A percentile compares a stretch with the other conserved stretches of the same genome.
These are phyloP conservation scores for Bradypodion pumilum DNA, from an alignment of 2,797 vertebrate genomes.

Conservation along the genomic window DNA sequence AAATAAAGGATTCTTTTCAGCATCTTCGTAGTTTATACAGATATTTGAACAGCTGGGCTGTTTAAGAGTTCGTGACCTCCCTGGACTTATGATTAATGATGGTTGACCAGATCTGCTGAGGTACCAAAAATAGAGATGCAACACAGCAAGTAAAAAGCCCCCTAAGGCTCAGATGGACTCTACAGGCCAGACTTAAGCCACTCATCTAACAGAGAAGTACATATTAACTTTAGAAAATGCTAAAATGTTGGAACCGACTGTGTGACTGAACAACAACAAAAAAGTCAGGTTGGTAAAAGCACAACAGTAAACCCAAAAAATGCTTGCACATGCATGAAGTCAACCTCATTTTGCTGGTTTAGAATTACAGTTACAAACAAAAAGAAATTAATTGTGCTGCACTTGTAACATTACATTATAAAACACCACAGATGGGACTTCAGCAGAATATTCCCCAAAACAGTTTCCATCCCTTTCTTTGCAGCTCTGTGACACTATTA, in stretches of 20 bases:
- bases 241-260: neutral
- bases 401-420: neutral
- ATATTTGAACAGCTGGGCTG: constrained; percentile 37
- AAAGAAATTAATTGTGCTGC: neutral
- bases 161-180: constrained; percentile 3
- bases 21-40: neutral
- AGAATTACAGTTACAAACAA: neutral
- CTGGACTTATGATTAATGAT: constrained; percentile 45
- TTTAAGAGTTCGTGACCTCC: constrained; percentile 25
- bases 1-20: constrained; percentile 1
- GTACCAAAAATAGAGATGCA: constrained; percentile 8
- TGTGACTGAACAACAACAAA: no score
- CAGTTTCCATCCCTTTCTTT: no score
- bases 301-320: accelerated
- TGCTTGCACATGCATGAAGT: neutral
- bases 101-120: constrained; percentile 15
- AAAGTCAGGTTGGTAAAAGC: neutral
- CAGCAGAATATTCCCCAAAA: neutral
- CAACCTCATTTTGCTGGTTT: neutral
- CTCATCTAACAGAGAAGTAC: neutral
- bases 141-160: constrained; percentile 33
- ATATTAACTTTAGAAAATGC: accelerated
- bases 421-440: neutral
- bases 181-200: neutral
- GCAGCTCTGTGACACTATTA: neutral